Percentiles rank a stretch among this genome's conserved stretches.
phyloP scores from a whole-genome alignment of 2,113 vertebrate species.

The Oryzias javanicus region DNA sequence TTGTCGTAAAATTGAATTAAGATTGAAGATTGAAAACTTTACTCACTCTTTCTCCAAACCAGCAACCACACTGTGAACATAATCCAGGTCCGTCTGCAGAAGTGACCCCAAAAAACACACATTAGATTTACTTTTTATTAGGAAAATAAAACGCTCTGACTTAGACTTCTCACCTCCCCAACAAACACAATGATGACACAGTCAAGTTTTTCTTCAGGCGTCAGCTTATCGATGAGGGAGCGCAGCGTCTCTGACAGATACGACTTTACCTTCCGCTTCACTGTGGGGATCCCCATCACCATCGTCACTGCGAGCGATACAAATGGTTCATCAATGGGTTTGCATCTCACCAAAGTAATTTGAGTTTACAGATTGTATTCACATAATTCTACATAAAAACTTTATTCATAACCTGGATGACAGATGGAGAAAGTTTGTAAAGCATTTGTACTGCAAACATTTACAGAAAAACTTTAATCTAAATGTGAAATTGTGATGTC shows the following conservation, averaged over 20 bases:
- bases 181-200: slow-evolving; percentile 95
- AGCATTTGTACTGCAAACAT: too few species aligned
- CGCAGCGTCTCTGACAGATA: slow-evolving; percentile 95
- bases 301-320: slow-evolving; percentile 85
- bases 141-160: neutral
- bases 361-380: too few species aligned
- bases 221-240: slow-evolving; percentile 94
- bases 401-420: too few species aligned
- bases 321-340: too few species aligned
- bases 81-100: slow-evolving; percentile 89
- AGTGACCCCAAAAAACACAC: slow-evolving; percentile 11
- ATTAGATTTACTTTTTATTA: slow-evolving; percentile 1
- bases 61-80: slow-evolving; percentile 87
- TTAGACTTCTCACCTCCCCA: slow-evolving; percentile 86
- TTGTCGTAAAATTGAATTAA: neutral
- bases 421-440: too few species aligned
- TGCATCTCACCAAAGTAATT: too few species aligned
- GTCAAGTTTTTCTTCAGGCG: slow-evolving; percentile 93
- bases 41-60: slow-evolving; percentile 96
- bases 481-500: too few species aligned
- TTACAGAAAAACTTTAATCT: too few species aligned
- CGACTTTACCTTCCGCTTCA: slow-evolving; percentile 97
- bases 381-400: too few species aligned
- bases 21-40: neutral
- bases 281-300: slow-evolving; percentile 98